Evolutionary conservation across 2,113 vertebrate species (phyloP).

Genomic region (Aramus guarauna): DNA sequence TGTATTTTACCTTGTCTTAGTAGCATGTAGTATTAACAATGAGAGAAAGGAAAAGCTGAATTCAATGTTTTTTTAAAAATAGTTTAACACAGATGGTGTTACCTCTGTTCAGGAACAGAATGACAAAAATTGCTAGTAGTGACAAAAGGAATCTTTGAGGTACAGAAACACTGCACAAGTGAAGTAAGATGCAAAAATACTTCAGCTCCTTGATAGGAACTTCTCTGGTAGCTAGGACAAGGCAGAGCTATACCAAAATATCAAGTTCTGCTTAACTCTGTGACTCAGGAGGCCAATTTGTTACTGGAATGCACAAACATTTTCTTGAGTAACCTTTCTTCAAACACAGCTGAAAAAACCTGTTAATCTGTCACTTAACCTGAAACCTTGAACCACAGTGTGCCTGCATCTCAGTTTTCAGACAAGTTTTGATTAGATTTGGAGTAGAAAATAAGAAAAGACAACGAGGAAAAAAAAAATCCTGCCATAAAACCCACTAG

Average conservation of each 20-base stretch:
- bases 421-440: not conserved
- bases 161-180: not conserved
- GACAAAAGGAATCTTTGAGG: not conserved
- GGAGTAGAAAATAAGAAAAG: not conserved
- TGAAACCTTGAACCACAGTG: slow-evolving; percentile 41
- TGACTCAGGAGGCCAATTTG: not conserved
- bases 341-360: slow-evolving; percentile 58
- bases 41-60: not conserved
- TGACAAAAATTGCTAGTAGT: not conserved
- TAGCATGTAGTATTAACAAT: not conserved
- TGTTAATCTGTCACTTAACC: slow-evolving; percentile 61
- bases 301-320: slow-evolving; percentile 39
- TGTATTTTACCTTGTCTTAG: not conserved
- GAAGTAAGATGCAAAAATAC: not conserved
- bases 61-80: not conserved
- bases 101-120: not conserved
- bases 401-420: not conserved
- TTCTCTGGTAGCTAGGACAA: not conserved
- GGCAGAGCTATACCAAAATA: not conserved
- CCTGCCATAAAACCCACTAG: not conserved
- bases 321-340: slow-evolving; percentile 60
- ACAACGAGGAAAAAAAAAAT: too few species aligned
- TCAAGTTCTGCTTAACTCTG: not conserved
- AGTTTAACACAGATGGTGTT: not conserved
- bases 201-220: not conserved